Percentiles rank a stretch among this genome's conserved stretches.
Conservation (phyloP, 2,888 invertebrate species). For the Mythimna albipuncta region DNA sequence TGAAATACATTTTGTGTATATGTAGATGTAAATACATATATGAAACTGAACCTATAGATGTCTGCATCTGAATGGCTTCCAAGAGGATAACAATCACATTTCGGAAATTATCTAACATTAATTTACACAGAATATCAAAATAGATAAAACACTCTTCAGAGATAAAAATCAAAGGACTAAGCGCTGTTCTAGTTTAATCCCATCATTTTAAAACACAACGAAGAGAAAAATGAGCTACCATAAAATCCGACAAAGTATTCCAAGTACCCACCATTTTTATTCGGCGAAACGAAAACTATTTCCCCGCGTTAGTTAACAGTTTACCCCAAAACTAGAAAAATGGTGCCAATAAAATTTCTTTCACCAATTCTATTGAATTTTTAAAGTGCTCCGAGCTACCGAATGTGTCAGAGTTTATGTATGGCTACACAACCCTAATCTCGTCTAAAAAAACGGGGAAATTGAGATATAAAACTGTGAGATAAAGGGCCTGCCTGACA, state of each 20-base stretch:
- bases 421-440: constrained; percentile 59
- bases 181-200: not conserved
- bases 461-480: constrained; percentile 83
- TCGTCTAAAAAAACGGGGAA: constrained; percentile 72
- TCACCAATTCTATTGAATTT: constrained; percentile 55
- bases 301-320: constrained; percentile 37
- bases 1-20: too few relatives aligned
- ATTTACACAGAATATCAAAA: not conserved
- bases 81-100: too few relatives aligned
- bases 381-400: constrained; percentile 37
- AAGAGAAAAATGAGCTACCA: constrained; percentile 16
- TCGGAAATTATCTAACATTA: too few relatives aligned
- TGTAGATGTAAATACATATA: too few relatives aligned
- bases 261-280: constrained; percentile 23
- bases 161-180: not conserved
- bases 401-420: constrained; percentile 51
- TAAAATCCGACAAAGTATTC: constrained; percentile 35
- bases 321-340: constrained; percentile 37
- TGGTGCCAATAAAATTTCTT: constrained; percentile 44
- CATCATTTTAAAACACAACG: constrained; percentile 18
- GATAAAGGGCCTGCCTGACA: constrained; percentile 70
- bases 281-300: constrained; percentile 37
- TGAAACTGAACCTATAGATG: too few relatives aligned
- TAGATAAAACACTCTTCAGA: not conserved
- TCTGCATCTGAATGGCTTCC: too few relatives aligned